Percentiles rank a stretch among this genome's conserved stretches.
phyloP scores from a whole-genome alignment of 2,888 invertebrate genomes.

The Sympetrum striolatum region DNA sequence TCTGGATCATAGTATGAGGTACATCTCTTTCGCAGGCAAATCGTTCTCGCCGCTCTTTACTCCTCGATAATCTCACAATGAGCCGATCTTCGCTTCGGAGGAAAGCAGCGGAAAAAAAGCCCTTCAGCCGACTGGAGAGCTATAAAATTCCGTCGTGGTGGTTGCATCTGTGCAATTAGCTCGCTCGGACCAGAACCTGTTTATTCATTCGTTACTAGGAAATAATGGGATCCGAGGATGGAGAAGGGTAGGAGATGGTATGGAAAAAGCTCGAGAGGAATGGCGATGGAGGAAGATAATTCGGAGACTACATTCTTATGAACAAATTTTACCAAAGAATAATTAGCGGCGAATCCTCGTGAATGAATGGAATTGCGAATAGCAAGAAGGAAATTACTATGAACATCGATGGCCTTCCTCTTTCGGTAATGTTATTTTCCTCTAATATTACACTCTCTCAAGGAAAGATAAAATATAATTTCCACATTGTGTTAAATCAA shows the following conservation, averaged over 20 bases:
- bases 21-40: background rate
- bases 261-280: background rate
- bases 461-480: no score
- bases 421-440: no score
- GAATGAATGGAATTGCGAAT: no score
- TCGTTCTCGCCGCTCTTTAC: background rate
- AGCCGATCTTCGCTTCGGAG: background rate
- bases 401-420: no score
- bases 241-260: background rate
- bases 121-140: background rate
- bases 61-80: background rate
- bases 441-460: no score
- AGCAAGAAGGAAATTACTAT: no score
- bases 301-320: background rate
- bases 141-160: conserved; percentile 1
- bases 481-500: no score
- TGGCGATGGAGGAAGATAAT: background rate
- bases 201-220: conserved; percentile 29
- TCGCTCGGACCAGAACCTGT: conserved; percentile 18
- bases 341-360: no score
- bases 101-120: background rate
- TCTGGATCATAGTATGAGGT: background rate
- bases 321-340: no score
- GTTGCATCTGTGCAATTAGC: conserved; percentile 24
- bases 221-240: conserved; percentile 10